Conservation (phyloP, 2,888 invertebrate species). For the Eumerus sabulonum region DNA sequence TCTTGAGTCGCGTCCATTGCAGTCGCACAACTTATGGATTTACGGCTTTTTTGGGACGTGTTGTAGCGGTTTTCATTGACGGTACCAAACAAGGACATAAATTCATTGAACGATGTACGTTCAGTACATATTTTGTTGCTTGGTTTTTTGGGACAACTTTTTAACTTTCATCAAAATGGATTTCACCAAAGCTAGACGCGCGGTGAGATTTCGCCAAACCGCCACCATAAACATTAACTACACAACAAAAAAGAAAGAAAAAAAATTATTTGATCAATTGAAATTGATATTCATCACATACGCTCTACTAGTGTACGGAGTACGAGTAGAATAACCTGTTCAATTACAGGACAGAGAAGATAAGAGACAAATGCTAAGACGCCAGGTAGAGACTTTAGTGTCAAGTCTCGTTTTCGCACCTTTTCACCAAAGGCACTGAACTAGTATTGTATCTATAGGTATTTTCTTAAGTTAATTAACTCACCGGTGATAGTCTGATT, state of each 20-base stretch:
- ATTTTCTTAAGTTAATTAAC: slow-evolving; percentile 32
- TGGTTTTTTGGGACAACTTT: slow-evolving; percentile 27
- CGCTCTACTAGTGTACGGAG: slow-evolving; percentile 12
- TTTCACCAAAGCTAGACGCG: too few relatives aligned
- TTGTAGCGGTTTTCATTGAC: neutral
- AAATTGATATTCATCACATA: slow-evolving; percentile 60
- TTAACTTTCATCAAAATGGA: neutral
- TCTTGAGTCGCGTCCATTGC: slow-evolving; percentile 32
- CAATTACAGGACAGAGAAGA: slow-evolving; percentile 39
- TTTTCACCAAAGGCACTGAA: slow-evolving; percentile 25
- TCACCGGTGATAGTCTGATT: slow-evolving; percentile 18
- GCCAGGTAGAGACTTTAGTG: slow-evolving; percentile 17
- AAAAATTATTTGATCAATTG: slow-evolving; percentile 31
- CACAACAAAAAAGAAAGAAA: too few relatives aligned
- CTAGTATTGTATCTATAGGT: neutral
- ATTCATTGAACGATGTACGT: neutral
- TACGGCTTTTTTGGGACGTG: slow-evolving; percentile 3
- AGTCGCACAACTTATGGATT: slow-evolving; percentile 13
- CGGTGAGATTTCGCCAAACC: too few relatives aligned
- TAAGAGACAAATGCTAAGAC: slow-evolving; percentile 17
- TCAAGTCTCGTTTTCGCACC: slow-evolving; percentile 47
- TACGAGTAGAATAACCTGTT: slow-evolving; percentile 61
- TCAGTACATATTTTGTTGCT: too few relatives aligned
- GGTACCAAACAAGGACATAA: slow-evolving; percentile 6
- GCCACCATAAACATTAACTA: too few relatives aligned